Evolutionary conservation across 2,113 vertebrate species (phyloP).

Genomic region (Oryzias javanicus): DNA sequence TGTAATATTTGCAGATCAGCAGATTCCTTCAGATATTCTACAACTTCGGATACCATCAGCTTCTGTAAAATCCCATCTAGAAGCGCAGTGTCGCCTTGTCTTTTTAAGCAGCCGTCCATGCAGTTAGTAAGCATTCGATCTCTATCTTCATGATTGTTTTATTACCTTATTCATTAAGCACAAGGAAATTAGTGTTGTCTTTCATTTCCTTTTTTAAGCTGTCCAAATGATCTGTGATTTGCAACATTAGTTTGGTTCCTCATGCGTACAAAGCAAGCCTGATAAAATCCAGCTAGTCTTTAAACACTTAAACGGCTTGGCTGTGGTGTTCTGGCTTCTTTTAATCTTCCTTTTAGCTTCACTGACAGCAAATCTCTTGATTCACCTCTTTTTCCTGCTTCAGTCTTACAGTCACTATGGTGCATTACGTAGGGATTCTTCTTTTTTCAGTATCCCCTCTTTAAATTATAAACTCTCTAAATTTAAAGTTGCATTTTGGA

Average conservation of each 20-base stretch:
- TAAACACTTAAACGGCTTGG: constrained; percentile 54
- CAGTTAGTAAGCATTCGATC: constrained; percentile 30
- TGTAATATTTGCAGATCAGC: constrained; percentile 15
- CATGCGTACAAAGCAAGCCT: constrained; percentile 43
- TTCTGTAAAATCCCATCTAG: constrained; percentile 12
- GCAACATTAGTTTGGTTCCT: constrained; percentile 52
- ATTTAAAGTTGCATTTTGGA: no score
- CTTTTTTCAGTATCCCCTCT: no score
- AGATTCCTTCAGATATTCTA: constrained; percentile 11
- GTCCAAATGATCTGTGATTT: constrained; percentile 43
- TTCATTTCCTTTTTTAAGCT: constrained; percentile 31
- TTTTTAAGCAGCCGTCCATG: constrained; percentile 27
- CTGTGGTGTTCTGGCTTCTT: constrained; percentile 18
- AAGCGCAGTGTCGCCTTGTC: constrained; percentile 19
- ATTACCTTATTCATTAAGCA: constrained; percentile 46
- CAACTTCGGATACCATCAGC: background rate
- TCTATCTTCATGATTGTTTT: constrained; percentile 42
- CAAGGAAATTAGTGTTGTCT: constrained; percentile 22
- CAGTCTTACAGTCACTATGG: background rate
- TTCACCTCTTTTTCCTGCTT: background rate
- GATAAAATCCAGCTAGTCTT: constrained; percentile 46
- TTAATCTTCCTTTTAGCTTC: constrained; percentile 6
- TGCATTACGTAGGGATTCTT: no score
- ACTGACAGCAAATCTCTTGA: background rate
- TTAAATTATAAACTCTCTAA: no score